phyloP scores from a whole-genome alignment of 1,140 invertebrate genomes.

The Dolichoris vasculosae region DNA sequence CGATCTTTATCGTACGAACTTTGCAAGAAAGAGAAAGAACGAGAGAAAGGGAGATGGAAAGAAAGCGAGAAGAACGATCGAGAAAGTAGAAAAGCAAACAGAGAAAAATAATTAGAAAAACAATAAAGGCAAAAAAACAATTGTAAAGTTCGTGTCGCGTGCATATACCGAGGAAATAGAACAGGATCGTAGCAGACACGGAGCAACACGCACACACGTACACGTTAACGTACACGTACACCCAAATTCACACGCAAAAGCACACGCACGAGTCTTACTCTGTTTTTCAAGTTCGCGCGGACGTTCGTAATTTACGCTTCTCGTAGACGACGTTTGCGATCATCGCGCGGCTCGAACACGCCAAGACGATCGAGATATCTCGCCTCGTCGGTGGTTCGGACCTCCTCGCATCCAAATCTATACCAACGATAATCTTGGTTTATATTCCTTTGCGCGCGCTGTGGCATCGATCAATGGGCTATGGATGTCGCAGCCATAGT shows the following conservation, averaged over 20 bases:
- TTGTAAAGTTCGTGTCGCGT: background rate
- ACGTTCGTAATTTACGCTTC: background rate
- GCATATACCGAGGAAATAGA: background rate
- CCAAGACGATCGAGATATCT: background rate
- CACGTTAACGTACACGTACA: too few species aligned
- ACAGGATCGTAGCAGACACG: background rate
- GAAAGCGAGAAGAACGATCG: background rate
- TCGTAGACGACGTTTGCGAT: background rate
- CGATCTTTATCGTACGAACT: background rate
- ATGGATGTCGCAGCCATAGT: constrained; percentile 50
- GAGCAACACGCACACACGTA: background rate
- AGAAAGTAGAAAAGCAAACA: background rate
- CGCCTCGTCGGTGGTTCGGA: background rate
- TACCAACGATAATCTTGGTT: background rate
- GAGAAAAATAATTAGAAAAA: background rate
- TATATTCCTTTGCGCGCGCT: background rate
- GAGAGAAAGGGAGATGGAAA: background rate
- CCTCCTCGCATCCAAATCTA: background rate
- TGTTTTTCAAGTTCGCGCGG: constrained; percentile 23
- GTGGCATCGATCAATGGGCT: constrained; percentile 60
- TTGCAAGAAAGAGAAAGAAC: background rate
- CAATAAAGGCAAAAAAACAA: background rate
- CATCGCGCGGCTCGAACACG: background rate
- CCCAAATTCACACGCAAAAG: too few species aligned
- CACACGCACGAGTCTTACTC: background rate